phyloP scores from a whole-genome alignment of 2,888 invertebrate species.

The Uropetala carovei region DNA sequence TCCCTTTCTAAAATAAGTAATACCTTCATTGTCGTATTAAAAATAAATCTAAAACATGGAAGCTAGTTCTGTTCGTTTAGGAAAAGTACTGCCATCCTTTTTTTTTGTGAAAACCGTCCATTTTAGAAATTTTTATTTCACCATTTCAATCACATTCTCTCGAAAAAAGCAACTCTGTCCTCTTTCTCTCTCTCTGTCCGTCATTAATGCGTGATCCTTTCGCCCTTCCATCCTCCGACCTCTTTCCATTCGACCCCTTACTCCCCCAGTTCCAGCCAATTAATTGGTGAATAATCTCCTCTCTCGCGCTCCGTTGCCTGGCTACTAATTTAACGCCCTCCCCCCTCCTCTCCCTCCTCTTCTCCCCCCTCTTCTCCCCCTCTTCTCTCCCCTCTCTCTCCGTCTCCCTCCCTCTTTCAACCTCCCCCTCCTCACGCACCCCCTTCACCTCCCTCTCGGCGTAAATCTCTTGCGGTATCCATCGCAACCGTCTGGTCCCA shows the following conservation, averaged over 20 bases:
- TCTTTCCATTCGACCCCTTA: background rate
- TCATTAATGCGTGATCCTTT: slow-evolving; percentile 10
- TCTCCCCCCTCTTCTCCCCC: too few species aligned
- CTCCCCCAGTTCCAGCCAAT: background rate
- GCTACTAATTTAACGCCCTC: slow-evolving; percentile 5
- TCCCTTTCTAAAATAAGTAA: too few species aligned
- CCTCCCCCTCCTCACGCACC: background rate
- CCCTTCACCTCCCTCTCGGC: background rate
- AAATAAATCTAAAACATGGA: too few species aligned
- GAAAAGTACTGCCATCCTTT: too few species aligned
- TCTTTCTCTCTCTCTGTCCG: background rate
- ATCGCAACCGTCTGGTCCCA: slow-evolving; percentile 14
- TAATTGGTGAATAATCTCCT: slow-evolving; percentile 19
- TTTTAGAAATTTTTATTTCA: background rate
- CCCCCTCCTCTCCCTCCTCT: background rate
- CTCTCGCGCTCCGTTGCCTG: background rate
- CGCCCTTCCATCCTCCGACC: background rate
- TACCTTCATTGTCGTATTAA: too few species aligned
- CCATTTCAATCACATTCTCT: background rate
- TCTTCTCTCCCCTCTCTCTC: too few species aligned
- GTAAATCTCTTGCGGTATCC: slow-evolving; percentile 32
- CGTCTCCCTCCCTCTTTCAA: too few species aligned
- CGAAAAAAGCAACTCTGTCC: background rate
- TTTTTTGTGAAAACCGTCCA: background rate
- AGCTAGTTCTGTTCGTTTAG: too few species aligned